Base-by-base conservation (phyloP, 2,113 vertebrate genomes). In the Dromaius novaehollandiae region DNA sequence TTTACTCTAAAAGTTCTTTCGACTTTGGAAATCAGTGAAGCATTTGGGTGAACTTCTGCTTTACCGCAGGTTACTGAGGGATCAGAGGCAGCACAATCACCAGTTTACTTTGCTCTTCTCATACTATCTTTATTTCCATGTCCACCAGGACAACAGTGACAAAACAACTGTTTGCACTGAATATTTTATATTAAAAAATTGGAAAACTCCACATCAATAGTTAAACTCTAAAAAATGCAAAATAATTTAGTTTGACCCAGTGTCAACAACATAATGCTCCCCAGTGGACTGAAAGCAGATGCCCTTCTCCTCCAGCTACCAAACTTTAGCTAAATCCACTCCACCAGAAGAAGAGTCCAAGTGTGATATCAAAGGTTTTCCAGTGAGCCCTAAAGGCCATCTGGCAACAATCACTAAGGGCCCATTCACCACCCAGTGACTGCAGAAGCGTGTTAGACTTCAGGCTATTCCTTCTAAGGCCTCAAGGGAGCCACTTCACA, bases 391-490 rank as follows among this genome's bases (percentile, higher is more conserved):
- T 70, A 83, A 94, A 89, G 77, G 77, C 34, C 75, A 65, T 93
- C 93, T 96, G 96, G 96, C 65, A 96, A 96, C 88, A 64, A 88
- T 94, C 96, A 94, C 77, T n/a, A 60, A 21, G 32, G 81, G 40
- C 63, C 76, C 69, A 75, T 51, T 92, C 92, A 94, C 42, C 77
- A 89, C 42, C 40, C 50, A 18, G 36, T 34, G 50, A 86, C 3
- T 70, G 85, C 86, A 90, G 85, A 82, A 90, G 40, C 1, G 1
- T 66, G 36, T 90, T 79, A 55, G 34, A 79, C 61, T 89, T 87
- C 65, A 90, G 61, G 42, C 21, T 84, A 46, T 32, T 91, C 40
- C 66, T 92, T 83, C 88, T 71, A 78, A 42, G 46, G 75, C n/a
- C 60, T 66, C 46, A n/a, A 88, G 64, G 30, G 16, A 80, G 48